Evolutionary conservation across 2,113 vertebrate genomes (phyloP).

Genomic region (Melierax canorus): DNA sequence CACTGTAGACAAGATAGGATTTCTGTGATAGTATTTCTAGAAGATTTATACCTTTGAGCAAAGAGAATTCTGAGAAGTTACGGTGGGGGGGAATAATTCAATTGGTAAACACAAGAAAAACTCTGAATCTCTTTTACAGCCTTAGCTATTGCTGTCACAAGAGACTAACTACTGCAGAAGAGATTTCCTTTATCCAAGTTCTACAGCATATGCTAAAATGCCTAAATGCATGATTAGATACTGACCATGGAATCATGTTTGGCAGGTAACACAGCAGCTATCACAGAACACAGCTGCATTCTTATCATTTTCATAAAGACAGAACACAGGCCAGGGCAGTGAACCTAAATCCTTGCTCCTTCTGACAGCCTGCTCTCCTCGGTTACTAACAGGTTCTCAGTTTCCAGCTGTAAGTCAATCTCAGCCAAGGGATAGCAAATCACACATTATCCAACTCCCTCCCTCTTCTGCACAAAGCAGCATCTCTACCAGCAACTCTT

Average conservation of each 20-base stretch:
- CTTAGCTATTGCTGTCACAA: not conserved
- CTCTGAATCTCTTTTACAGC: not conserved
- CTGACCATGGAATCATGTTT: not conserved
- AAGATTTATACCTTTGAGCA: not conserved
- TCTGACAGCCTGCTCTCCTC: not conserved
- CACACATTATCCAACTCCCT: not conserved
- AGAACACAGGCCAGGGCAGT: not conserved
- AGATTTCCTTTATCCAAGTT: not conserved
- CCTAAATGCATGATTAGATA: not conserved
- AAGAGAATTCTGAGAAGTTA: not conserved
- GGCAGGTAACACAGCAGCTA: not conserved
- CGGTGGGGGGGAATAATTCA: not conserved
- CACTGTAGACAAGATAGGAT: not conserved
- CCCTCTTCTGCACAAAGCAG: not conserved
- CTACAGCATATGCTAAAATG: not conserved
- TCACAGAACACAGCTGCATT: not conserved
- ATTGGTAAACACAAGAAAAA: not conserved
- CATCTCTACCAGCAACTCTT: not conserved
- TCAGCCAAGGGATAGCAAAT: not conserved
- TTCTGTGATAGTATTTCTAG: not conserved
- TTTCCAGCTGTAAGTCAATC: not conserved
- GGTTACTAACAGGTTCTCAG: not conserved
- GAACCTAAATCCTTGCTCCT: not conserved
- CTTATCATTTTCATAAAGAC: too few species aligned
- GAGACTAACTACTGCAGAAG: not conserved